Base-by-base conservation (phyloP, 1,140 invertebrate species). In the Zelostemma sp. region DNA sequence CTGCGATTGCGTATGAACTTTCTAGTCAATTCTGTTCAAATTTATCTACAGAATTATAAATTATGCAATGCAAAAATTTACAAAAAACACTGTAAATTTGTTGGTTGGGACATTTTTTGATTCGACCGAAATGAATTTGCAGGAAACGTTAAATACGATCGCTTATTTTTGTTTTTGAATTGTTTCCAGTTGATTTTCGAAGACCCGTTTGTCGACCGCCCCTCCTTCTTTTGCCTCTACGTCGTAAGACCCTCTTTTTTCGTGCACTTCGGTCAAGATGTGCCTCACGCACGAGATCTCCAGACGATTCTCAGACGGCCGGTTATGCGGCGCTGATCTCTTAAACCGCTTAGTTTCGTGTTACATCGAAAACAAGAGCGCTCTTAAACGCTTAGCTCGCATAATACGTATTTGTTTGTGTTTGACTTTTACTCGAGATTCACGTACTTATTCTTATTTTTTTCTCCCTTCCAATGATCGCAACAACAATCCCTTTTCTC, bases 301-400 rank as follows among this genome's bases (percentile, higher is more conserved):
- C 71, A 77, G 76, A 81, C 77, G 74, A 82, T 82, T 82, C 74
- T 82, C 80, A 79, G 79, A 77, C 79, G 80, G 73, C 68, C 75
- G 74, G 75, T 82, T 80, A 79, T 80, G 73, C 75, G 73, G 73
- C 60, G 77, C 75, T 84, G 79, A 84, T 84, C 81, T 80, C 75
- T 83, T 84, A 85, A 84, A 80, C 81, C 81, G 81, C 80, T 86
- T 84, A 84, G 84, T 80, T 84, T 85, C 82, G 76, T 78, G 82
- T 84, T 85, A 82, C 83, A 84, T 80, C 84, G 79, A 86, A 85
- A 85, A 85, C 82, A 85, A 82, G 80, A 84, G 75, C 80, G 76
- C 80, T 80, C 80, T 83, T 79, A 60, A 77, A 80, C 77, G 82
- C 76, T 85, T 83, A 85, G 73, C 76, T 64, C 74, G 74, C 75